Percentiles rank a stretch among this genome's conserved stretches.
phyloP scores from a whole-genome alignment of 2,888 invertebrate species.

The Drosophila merina region DNA sequence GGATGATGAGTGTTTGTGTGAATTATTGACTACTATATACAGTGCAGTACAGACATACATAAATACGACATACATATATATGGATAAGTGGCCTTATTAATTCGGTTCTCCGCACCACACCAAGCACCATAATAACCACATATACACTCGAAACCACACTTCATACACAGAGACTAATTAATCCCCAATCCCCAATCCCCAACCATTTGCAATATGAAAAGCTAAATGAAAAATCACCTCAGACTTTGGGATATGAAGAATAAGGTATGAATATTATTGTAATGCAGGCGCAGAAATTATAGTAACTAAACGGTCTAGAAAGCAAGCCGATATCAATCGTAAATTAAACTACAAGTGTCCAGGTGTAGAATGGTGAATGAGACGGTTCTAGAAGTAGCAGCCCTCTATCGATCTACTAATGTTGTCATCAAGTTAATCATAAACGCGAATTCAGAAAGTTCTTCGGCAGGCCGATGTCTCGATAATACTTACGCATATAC shows the following conservation, averaged over 20 bases:
- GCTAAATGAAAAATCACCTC: conserved; percentile 23
- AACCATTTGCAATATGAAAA: conserved; percentile 18
- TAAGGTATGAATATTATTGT: conserved; percentile 24
- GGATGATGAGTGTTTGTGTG: conserved; percentile 48
- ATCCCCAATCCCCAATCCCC: conserved; percentile 4
- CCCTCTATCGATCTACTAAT: conserved; percentile 24
- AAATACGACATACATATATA: conserved; percentile 26
- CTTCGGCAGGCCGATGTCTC: conserved; percentile 47
- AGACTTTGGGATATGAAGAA: conserved; percentile 21
- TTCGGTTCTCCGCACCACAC: conserved; percentile 46
- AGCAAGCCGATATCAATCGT: conserved; percentile 32
- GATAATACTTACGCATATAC: conserved; percentile 41
- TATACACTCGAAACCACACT: not conserved
- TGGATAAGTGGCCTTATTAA: conserved; percentile 50
- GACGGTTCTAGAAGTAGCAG: conserved; percentile 29
- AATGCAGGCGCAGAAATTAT: conserved; percentile 13
- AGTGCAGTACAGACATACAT: conserved; percentile 16
- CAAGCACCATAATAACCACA: conserved; percentile 14
- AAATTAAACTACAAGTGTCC: conserved; percentile 21
- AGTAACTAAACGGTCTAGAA: conserved; percentile 7
- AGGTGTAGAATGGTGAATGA: conserved; percentile 13
- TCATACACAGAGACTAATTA: conserved; percentile 10
- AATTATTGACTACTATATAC: conserved; percentile 60
- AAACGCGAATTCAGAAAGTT: conserved; percentile 23
- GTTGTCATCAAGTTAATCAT: conserved; percentile 42